Conservation (phyloP, 2,113 vertebrate genomes). For the Eubucco bourcierii region DNA sequence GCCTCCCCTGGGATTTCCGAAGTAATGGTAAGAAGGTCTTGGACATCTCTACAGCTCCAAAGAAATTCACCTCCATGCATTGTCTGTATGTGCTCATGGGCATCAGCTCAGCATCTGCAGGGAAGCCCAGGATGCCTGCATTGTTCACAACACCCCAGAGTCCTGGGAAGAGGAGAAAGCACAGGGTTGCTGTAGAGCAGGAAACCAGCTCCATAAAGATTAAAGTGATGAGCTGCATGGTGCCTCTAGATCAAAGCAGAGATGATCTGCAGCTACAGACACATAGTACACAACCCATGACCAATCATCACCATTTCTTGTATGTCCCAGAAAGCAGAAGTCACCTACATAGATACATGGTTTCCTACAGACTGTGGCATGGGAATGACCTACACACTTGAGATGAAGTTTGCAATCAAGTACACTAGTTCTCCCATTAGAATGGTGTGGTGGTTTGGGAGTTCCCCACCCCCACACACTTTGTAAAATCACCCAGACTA, state of each 20-base stretch:
- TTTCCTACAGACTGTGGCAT: neutral
- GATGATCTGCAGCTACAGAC: neutral
- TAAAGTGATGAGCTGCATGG: neutral
- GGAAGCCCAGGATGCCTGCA: slow-evolving; percentile 77
- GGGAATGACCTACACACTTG: neutral
- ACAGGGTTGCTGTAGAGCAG: neutral
- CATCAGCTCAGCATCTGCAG: slow-evolving; percentile 77
- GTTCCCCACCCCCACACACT: no score
- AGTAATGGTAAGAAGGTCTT: slow-evolving; percentile 85
- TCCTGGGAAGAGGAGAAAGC: slow-evolving; percentile 71
- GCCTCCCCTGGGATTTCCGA: slow-evolving; percentile 79
- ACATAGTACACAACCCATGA: neutral
- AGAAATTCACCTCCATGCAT: slow-evolving; percentile 88
- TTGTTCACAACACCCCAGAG: slow-evolving; percentile 91
- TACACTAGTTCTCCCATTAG: neutral
- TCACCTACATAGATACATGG: neutral
- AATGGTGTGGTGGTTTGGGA: neutral
- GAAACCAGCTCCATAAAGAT: neutral
- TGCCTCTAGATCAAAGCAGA: neutral
- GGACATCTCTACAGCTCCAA: slow-evolving; percentile 79
- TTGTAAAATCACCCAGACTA: no score
- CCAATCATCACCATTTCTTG: neutral
- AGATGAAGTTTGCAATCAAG: neutral
- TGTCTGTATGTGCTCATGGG: slow-evolving; percentile 73
- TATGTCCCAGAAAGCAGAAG: neutral